These are phyloP conservation scores for Rhabdomys pumilio DNA, from an alignment of 2,797 vertebrate species.

Conservation along the genomic window DNA sequence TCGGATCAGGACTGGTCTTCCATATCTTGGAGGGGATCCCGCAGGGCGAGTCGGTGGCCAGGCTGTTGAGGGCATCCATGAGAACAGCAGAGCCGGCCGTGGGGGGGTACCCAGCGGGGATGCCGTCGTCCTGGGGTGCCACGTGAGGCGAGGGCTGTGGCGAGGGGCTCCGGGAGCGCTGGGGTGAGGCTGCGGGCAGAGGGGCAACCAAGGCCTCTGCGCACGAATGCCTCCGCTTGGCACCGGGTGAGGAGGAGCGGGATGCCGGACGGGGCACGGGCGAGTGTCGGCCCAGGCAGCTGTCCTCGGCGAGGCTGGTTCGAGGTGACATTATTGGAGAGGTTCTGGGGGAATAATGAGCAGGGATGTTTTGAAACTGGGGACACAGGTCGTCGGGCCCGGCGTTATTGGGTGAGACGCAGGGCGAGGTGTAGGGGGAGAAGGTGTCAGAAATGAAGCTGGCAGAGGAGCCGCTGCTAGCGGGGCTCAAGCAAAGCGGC, in stretches of 20 bases:
- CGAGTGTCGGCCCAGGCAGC: conserved; percentile 93
- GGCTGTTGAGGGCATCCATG: conserved; percentile 93
- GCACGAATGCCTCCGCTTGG: conserved; percentile 96
- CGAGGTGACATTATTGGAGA: conserved; percentile 98
- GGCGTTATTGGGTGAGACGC: conserved; percentile 97
- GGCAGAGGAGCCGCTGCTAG: conserved; percentile 99
- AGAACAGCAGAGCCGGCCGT: conserved; percentile 88
- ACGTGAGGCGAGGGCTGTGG: conserved; percentile 91
- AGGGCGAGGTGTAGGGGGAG: conserved; percentile 98
- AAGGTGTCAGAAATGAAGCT: conserved; percentile 99
- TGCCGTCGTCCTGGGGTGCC: conserved; percentile 91
- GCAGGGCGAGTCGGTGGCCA: conserved; percentile 90
- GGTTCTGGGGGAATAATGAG: conserved; percentile 97
- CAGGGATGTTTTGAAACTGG: conserved; percentile 97
- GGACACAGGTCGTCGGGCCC: conserved; percentile 97
- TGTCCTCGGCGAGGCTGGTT: conserved; percentile 95
- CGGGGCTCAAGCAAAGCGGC: conserved; percentile 98
- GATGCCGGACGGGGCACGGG: conserved; percentile 95
- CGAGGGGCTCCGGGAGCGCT: conserved; percentile 96
- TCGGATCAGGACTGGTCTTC: conserved; percentile 94
- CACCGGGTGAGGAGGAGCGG: conserved; percentile 96
- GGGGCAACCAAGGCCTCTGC: conserved; percentile 94
- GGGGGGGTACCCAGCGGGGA: conserved; percentile 87
- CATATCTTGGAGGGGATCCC: conserved; percentile 96
- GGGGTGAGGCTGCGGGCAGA: conserved; percentile 90